A percentile compares a stretch with the other conserved stretches of the same genome.
phyloP scores from a whole-genome alignment of 64 coral and sea anemone species.

The Porites lutea region DNA sequence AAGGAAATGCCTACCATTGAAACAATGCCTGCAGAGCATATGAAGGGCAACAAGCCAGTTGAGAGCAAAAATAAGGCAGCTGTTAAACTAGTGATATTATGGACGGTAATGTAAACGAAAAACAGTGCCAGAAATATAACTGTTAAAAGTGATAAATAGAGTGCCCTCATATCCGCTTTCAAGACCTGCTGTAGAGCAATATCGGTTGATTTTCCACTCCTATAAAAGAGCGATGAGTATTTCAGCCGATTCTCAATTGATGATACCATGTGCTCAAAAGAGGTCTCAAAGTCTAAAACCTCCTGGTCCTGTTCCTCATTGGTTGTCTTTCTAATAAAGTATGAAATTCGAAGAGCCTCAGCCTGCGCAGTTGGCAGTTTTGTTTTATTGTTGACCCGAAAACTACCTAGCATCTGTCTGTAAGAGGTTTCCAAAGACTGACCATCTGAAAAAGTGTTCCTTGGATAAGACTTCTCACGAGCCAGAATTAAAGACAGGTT shows the following conservation, averaged over 20 bases:
- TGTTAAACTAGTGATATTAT: background rate
- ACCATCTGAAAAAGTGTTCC: background rate
- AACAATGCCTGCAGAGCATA: background rate
- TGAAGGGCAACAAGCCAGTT: background rate
- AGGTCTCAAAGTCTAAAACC: background rate
- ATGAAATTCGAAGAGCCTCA: background rate
- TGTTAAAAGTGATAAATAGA: background rate
- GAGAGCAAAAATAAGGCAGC: background rate
- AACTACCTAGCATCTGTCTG: background rate
- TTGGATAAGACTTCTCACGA: background rate
- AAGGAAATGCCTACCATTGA: background rate
- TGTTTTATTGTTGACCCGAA: background rate
- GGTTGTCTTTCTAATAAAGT: conserved; percentile 11
- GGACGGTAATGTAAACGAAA: background rate
- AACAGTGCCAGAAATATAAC: background rate
- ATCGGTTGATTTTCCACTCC: background rate
- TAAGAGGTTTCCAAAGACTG: background rate
- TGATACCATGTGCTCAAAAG: background rate
- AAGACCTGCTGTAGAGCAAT: background rate
- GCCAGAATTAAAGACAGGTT: conserved; percentile 24
- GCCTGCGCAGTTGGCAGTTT: background rate
- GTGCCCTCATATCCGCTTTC: background rate
- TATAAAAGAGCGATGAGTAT: background rate
- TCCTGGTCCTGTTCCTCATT: background rate
- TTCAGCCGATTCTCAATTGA: background rate